Percentiles rank a stretch among this genome's conserved stretches.
Conservation (phyloP, 2,113 vertebrate species). For the Leucopsar rothschildi region DNA sequence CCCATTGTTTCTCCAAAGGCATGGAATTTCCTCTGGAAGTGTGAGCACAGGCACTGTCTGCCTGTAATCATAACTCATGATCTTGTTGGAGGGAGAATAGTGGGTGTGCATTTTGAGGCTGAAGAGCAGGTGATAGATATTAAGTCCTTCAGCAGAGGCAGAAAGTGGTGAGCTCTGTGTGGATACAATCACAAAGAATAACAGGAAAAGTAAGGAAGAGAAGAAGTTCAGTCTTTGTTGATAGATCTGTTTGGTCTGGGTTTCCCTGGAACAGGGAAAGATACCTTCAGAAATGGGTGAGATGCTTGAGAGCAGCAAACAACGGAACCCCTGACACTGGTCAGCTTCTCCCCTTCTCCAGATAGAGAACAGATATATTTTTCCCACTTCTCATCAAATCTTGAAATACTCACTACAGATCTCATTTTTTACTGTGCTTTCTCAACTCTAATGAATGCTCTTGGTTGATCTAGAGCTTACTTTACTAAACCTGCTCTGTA, state of each 20-base stretch:
- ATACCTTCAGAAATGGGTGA: background rate
- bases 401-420: background rate
- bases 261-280: background rate
- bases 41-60: background rate
- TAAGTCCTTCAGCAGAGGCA: background rate
- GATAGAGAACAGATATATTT: background rate
- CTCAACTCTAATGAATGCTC: background rate
- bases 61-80: background rate
- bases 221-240: fast-evolving
- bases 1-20: background rate
- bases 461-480: background rate
- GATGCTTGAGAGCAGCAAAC: background rate
- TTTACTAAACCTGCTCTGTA: background rate
- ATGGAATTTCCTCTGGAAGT: background rate
- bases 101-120: background rate
- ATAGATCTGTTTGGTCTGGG: background rate
- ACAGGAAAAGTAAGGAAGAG: background rate
- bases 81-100: background rate
- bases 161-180: background rate
- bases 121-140: fast-evolving
- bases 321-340: background rate
- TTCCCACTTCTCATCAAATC: background rate
- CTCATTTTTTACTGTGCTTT: background rate
- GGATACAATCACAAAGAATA: background rate
- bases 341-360: background rate